Evolutionary conservation across 92 coral and sea anemone genomes (phyloP).

Genomic region (Porites cylindrica): DNA sequence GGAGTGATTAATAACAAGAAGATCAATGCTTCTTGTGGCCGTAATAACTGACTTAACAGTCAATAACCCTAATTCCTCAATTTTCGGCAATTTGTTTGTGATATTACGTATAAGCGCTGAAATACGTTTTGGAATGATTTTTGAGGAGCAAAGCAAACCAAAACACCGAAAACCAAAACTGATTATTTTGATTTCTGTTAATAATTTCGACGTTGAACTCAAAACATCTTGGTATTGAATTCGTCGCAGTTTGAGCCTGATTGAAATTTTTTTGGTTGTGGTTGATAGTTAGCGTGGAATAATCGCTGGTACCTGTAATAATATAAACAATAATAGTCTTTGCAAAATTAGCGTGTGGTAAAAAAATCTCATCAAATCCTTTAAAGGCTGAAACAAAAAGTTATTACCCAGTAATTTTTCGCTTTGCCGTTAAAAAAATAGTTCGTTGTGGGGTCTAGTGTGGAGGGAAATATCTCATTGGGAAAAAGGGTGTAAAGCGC

Average conservation of each 20-base stretch:
- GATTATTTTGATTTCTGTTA: too few relatives aligned
- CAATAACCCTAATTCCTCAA: neutral
- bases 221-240: neutral
- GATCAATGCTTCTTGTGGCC: slow-evolving; percentile 5
- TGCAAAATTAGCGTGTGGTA: neutral
- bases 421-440: neutral
- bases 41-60: neutral
- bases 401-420: neutral
- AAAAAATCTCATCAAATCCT: neutral
- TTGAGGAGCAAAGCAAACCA: neutral
- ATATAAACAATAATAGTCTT: neutral
- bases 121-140: neutral
- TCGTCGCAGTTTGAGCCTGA: neutral
- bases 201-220: too few relatives aligned
- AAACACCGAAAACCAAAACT: neutral
- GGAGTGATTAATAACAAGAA: slow-evolving; percentile 22
- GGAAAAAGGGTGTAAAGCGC: neutral
- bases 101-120: neutral
- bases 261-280: neutral
- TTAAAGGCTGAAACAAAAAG: neutral
- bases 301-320: slow-evolving; percentile 33
- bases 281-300: neutral
- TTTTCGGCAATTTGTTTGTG: slow-evolving; percentile 8
- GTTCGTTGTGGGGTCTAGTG: neutral
- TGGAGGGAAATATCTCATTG: neutral